phyloP scores from a whole-genome alignment of 1,140 invertebrate genomes.

The Leptinotarsa lineolata region DNA sequence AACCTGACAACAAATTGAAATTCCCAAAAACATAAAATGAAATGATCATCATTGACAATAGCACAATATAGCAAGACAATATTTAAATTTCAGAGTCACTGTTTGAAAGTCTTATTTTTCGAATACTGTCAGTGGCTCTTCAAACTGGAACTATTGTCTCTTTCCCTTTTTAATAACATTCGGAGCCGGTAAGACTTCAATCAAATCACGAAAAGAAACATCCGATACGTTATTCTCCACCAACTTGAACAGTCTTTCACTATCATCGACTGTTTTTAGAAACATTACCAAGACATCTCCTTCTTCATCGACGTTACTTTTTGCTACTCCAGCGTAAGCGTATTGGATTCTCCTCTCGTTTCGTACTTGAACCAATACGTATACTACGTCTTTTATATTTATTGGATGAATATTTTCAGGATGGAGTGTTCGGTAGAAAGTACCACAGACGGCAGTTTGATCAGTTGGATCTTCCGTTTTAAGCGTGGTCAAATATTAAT shows the following conservation, averaged over 20 bases:
- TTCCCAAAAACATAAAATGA: no score
- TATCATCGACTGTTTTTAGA: background rate
- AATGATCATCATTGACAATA: no score
- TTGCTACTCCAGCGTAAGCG: background rate
- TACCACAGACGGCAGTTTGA: no score
- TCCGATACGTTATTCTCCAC: background rate
- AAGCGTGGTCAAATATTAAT: no score
- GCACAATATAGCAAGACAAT: no score
- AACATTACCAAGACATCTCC: background rate
- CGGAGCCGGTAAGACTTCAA: background rate
- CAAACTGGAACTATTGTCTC: background rate
- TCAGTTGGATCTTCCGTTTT: no score
- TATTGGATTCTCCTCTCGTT: background rate
- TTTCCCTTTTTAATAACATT: background rate
- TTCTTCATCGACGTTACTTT: background rate
- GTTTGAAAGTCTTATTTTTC: background rate
- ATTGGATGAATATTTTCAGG: background rate
- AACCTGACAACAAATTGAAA: no score
- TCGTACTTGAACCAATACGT: background rate
- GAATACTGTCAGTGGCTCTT: background rate
- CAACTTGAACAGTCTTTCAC: background rate
- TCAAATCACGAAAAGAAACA: background rate
- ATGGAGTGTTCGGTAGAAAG: no score
- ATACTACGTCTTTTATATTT: background rate
- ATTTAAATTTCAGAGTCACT: no score